Evolutionary conservation across 2,797 vertebrate species (phyloP).

Genomic region (Lagocephalus sceleratus): DNA sequence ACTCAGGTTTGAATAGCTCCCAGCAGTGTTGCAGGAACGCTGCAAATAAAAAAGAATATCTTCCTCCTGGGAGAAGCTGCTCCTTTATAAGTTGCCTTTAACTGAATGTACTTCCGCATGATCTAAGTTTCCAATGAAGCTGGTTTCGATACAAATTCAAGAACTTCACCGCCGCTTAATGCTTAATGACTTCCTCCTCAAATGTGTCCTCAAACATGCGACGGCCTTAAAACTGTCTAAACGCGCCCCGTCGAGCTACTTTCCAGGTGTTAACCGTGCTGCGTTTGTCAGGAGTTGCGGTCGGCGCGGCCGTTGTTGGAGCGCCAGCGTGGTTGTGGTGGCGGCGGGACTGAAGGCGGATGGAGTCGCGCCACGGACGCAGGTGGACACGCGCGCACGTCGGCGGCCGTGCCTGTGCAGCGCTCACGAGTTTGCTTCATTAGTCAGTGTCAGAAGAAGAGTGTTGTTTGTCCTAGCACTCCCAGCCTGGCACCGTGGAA

Average conservation of each 20-base stretch:
- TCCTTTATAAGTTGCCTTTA: not conserved
- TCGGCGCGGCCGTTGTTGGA: not conserved
- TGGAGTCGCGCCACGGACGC: not conserved
- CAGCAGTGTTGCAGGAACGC: conserved; percentile 19
- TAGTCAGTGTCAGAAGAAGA: conserved; percentile 64
- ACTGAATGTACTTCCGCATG: conserved; percentile 27
- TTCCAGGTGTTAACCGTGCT: not conserved
- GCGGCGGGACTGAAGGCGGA: conserved; percentile 5
- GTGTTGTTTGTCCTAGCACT: conserved; percentile 72
- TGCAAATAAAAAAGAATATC: conserved; percentile 38
- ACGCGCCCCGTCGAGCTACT: not conserved
- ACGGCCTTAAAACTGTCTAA: not conserved
- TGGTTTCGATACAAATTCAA: conserved; percentile 52
- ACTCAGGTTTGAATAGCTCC: conserved; percentile 38
- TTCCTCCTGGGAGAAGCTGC: conserved; percentile 6
- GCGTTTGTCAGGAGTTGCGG: conserved; percentile 1
- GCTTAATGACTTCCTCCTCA: conserved; percentile 26
- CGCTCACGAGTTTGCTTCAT: conserved; percentile 57
- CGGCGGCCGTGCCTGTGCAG: conserved; percentile 39
- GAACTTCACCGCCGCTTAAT: conserved; percentile 41
- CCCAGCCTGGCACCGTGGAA: conserved; percentile 63
- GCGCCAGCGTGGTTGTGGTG: conserved; percentile 4
- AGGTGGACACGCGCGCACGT: not conserved
- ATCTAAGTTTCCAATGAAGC: conserved; percentile 40
- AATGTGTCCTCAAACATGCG: conserved; percentile 15